Percentiles rank a stretch among this genome's conserved stretches.
Conservation (phyloP, 2,797 vertebrate genomes). For the Orestias chungarensis region DNA sequence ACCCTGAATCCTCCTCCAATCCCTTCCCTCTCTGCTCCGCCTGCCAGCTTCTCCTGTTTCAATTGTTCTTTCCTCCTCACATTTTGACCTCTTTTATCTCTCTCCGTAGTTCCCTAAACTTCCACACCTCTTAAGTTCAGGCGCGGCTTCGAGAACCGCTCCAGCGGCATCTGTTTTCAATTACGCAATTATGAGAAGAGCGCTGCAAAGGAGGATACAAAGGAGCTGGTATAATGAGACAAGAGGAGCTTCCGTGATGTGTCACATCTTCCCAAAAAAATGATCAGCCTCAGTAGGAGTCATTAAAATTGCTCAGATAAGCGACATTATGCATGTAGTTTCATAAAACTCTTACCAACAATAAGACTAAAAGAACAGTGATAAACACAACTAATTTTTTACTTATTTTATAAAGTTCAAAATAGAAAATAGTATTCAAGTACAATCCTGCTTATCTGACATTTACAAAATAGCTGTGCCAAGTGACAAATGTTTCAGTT, state of each 20-base stretch:
- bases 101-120: conserved; percentile 39
- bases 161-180: conserved; percentile 57
- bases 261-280: conserved; percentile 24
- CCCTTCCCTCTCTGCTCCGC: conserved; percentile 18
- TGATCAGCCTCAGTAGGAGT: conserved; percentile 4
- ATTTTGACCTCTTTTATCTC: conserved; percentile 42
- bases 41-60: conserved; percentile 44
- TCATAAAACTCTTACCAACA: conserved; percentile 24
- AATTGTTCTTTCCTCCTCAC: conserved; percentile 44
- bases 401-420: background rate
- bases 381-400: background rate
- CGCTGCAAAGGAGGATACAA: conserved; percentile 25
- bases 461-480: background rate
- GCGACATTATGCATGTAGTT: conserved; percentile 20
- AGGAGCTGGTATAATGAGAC: conserved; percentile 28
- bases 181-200: conserved; percentile 30
- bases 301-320: conserved; percentile 22
- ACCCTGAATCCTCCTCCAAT: conserved; percentile 26
- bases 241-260: conserved; percentile 17
- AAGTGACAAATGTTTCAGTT: background rate
- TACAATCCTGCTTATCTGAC: background rate
- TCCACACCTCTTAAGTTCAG: conserved; percentile 68
- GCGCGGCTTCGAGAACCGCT: conserved; percentile 76
- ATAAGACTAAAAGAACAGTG: conserved; percentile 10
- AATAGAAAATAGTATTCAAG: background rate